Evolutionary conservation across 2,888 invertebrate species (phyloP).

Genomic region (Penaeus monodon): DNA sequence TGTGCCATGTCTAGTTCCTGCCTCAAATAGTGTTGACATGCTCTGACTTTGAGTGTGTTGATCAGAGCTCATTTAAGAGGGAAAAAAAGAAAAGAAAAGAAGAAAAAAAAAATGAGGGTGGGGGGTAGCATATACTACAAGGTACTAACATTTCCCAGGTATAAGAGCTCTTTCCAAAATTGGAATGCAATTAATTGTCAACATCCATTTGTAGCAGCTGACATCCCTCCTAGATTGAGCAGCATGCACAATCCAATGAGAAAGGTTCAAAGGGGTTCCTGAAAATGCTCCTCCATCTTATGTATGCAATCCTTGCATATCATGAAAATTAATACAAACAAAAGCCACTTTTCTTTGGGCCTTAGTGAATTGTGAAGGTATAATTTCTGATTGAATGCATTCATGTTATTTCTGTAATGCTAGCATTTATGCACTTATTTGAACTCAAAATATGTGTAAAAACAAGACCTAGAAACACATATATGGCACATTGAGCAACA

Average conservation of each 20-base stretch:
- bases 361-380: conserved; percentile 6
- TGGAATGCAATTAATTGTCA: not conserved
- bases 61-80: not conserved
- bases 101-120: conserved; percentile 1
- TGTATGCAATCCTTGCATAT: conserved; percentile 24
- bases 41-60: conserved; percentile 1
- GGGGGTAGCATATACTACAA: not conserved
- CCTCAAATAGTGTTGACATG: not conserved
- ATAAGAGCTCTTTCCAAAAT: not conserved
- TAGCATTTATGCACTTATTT: conserved; percentile 39
- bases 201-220: too few relatives aligned
- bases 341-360: conserved; percentile 45
- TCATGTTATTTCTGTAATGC: conserved; percentile 14
- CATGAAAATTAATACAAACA: conserved; percentile 32
- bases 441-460: conserved; percentile 32
- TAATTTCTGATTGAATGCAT: not conserved
- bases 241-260: not conserved
- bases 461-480: conserved; percentile 51
- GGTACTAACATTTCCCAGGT: too few relatives aligned
- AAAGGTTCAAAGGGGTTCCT: conserved; percentile 18
- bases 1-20: too few relatives aligned
- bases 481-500: conserved; percentile 64
- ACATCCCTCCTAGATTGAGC: too few relatives aligned
- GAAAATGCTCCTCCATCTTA: conserved; percentile 18
- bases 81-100: conserved; percentile 13